Conservation (phyloP, 2,888 invertebrate genomes). For the Netelia melanura region DNA sequence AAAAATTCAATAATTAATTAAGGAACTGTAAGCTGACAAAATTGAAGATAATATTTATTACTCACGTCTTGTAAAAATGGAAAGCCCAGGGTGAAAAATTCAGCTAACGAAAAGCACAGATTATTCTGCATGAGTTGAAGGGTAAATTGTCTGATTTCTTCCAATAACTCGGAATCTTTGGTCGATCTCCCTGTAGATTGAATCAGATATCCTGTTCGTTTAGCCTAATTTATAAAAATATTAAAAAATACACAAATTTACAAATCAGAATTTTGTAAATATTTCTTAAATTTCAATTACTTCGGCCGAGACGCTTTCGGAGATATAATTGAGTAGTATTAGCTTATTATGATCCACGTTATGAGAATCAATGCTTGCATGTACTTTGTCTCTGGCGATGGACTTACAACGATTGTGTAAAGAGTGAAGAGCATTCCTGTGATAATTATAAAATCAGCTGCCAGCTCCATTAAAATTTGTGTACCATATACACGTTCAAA, state of each 20-base stretch:
- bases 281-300: conserved; percentile 22
- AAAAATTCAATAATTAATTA: no score
- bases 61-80: conserved; percentile 56
- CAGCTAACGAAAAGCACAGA: conserved; percentile 56
- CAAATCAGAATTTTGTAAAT: neutral
- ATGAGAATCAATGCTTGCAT: neutral
- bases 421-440: conserved; percentile 50
- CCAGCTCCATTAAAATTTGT: conserved; percentile 52
- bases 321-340: conserved; percentile 40
- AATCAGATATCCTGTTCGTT: conserved; percentile 48
- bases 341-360: conserved; percentile 1
- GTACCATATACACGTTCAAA: conserved; percentile 29
- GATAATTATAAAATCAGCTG: conserved; percentile 43
- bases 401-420: neutral
- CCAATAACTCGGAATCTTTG: conserved; percentile 27
- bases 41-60: neutral
- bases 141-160: conserved; percentile 61
- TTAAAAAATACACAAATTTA: neutral
- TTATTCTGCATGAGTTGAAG: conserved; percentile 66
- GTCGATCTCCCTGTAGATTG: conserved; percentile 17
- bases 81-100: conserved; percentile 59
- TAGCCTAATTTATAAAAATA: conserved; percentile 21
- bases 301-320: conserved; percentile 34
- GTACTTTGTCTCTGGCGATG: neutral
- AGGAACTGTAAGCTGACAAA: neutral